Conservation (phyloP, 2,888 invertebrate species). For the Ptychoptera albimana region DNA sequence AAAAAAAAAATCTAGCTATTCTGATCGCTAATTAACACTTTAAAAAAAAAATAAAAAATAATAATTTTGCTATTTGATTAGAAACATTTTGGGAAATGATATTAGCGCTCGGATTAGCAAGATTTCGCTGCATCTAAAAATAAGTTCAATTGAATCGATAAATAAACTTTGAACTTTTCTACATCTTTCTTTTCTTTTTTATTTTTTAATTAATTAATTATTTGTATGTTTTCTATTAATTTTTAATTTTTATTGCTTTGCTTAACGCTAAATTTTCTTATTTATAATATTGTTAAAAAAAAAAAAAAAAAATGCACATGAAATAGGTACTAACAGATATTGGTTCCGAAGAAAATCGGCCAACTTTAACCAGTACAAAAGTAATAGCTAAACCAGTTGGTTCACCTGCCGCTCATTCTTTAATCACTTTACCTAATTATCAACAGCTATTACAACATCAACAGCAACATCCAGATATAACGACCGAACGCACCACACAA, state of each 20-base stretch:
- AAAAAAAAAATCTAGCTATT: neutral
- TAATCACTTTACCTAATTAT: constrained; percentile 43
- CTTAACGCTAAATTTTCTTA: too few species aligned
- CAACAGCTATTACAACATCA: constrained; percentile 23
- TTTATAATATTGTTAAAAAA: too few species aligned
- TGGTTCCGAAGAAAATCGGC: constrained; percentile 22
- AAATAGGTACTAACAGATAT: constrained; percentile 28
- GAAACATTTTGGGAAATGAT: too few species aligned
- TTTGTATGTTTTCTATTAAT: neutral
- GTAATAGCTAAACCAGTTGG: constrained; percentile 46
- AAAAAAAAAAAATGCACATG: too few species aligned
- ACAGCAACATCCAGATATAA: constrained; percentile 14
- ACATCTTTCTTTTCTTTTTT: neutral
- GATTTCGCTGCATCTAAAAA: too few species aligned
- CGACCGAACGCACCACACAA: constrained; percentile 24
- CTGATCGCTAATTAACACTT: neutral
- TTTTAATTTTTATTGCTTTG: neutral
- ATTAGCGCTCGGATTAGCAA: too few species aligned
- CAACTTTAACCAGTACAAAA: constrained; percentile 4
- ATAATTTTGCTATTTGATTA: neutral
- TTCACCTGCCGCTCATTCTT: constrained; percentile 63
- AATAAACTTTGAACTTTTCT: too few species aligned
- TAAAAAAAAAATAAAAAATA: neutral
- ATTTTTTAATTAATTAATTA: neutral
- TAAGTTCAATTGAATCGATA: too few species aligned